Evolutionary conservation across 2,888 invertebrate genomes (phyloP).

Genomic region (Orthosia gracilis): DNA sequence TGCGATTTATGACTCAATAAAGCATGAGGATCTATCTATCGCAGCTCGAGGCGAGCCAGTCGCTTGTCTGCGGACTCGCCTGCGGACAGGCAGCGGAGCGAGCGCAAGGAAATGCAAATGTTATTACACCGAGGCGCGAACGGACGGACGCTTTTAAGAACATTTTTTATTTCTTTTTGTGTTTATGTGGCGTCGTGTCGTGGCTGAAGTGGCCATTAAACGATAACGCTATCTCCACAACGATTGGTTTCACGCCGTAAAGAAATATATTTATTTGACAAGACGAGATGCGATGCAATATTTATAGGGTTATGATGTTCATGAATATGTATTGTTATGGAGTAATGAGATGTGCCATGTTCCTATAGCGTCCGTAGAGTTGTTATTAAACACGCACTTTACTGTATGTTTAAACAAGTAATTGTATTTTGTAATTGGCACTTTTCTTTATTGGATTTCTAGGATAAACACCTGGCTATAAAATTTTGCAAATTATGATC

Average conservation of each 20-base stretch:
- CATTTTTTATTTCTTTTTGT: conserved; percentile 76
- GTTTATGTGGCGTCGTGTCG: conserved; percentile 73
- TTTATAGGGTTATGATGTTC: conserved; percentile 52
- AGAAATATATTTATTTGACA: conserved; percentile 74
- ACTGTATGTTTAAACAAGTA: conserved; percentile 16
- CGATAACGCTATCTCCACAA: conserved; percentile 84
- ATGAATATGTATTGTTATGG: conserved; percentile 62
- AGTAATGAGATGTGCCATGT: conserved; percentile 35
- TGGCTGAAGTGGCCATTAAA: conserved; percentile 83
- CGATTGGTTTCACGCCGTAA: conserved; percentile 84
- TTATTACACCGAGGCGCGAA: conserved; percentile 81
- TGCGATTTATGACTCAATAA: conserved; percentile 70
- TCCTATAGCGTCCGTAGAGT: conserved; percentile 15
- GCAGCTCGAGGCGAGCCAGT: conserved; percentile 38
- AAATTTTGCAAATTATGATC: not conserved
- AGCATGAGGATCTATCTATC: conserved; percentile 61
- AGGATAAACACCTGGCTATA: not conserved
- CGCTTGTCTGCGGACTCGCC: conserved; percentile 34
- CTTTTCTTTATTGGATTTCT: conserved; percentile 10
- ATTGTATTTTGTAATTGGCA: conserved; percentile 22
- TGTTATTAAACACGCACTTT: conserved; percentile 29
- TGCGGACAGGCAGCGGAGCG: conserved; percentile 28
- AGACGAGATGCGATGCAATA: conserved; percentile 52
- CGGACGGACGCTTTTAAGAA: conserved; percentile 79
- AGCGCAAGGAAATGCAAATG: conserved; percentile 82